These are phyloP conservation scores for Cynoglossus semilaevis DNA, from an alignment of 2,113 vertebrate species.

Conservation along the genomic window DNA sequence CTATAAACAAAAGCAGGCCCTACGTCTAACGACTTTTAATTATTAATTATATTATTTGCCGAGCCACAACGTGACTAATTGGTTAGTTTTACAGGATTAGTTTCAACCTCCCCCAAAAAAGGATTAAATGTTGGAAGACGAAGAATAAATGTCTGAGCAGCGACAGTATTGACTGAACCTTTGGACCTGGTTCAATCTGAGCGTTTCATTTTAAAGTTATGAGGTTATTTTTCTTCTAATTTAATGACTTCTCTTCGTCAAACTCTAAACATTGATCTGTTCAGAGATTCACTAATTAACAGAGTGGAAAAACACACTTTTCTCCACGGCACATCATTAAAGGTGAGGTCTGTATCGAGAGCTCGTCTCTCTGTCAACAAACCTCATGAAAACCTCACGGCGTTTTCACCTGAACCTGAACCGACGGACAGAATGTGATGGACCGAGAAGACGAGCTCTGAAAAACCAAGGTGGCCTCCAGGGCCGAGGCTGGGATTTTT, in stretches of 20 bases:
- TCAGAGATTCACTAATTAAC: conserved; percentile 14
- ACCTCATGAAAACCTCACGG: conserved; percentile 10
- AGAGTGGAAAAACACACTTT: not conserved
- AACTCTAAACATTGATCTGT: conserved; percentile 19
- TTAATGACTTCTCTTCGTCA: conserved; percentile 12
- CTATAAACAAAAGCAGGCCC: too few species aligned
- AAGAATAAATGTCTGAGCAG: too few species aligned
- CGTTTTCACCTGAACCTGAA: conserved; percentile 24
- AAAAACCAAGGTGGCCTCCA: not conserved
- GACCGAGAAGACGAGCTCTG: conserved; percentile 24
- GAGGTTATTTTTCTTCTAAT: conserved; percentile 3
- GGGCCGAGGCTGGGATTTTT: conserved; percentile 16
- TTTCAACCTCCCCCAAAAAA: too few species aligned
- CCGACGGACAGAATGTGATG: conserved; percentile 37
- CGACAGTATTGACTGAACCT: too few species aligned
- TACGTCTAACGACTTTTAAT: too few species aligned
- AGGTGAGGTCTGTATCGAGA: conserved; percentile 32
- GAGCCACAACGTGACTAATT: too few species aligned
- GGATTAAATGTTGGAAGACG: too few species aligned
- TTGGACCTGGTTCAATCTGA: too few species aligned
- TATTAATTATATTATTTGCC: too few species aligned
- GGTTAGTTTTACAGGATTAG: too few species aligned
- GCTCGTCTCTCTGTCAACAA: conserved; percentile 43
- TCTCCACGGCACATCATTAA: conserved; percentile 25
- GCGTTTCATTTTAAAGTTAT: too few species aligned